Conservation (phyloP, 2,888 invertebrate species). For the Ceramica pisi region DNA sequence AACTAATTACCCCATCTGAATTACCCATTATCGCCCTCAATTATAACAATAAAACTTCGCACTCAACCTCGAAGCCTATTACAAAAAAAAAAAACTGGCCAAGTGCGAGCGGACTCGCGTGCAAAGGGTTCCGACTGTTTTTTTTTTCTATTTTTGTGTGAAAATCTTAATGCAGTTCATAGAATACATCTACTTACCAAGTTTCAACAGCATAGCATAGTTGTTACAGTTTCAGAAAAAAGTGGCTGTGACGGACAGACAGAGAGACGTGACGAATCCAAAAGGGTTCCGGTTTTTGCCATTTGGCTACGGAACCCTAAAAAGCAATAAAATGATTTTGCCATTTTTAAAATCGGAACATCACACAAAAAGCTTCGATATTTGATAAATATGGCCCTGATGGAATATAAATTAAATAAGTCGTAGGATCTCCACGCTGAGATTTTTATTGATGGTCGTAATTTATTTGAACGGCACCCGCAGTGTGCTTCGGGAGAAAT, state of each 20-base stretch:
- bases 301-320: too few species aligned
- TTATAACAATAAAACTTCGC: conserved; percentile 28
- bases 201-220: too few species aligned
- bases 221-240: too few species aligned
- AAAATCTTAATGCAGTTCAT: too few species aligned
- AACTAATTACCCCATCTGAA: conserved; percentile 18
- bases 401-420: conserved; percentile 91
- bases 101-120: too few species aligned
- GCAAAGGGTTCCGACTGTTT: too few species aligned
- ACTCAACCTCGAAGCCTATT: conserved; percentile 3
- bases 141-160: too few species aligned
- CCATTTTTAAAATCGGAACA: conserved; percentile 67
- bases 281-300: too few species aligned
- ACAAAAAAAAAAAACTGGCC: conserved; percentile 21
- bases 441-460: conserved; percentile 90
- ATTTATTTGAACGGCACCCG: conserved; percentile 90
- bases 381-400: conserved; percentile 88
- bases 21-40: conserved; percentile 33
- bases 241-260: too few species aligned
- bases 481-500: conserved; percentile 89
- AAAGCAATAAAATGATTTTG: conserved; percentile 65
- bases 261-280: too few species aligned
- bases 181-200: too few species aligned
- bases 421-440: conserved; percentile 86
- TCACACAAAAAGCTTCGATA: conserved; percentile 78